Conservation (phyloP, 1,140 invertebrate genomes). For the Pristionchus pacificus region DNA sequence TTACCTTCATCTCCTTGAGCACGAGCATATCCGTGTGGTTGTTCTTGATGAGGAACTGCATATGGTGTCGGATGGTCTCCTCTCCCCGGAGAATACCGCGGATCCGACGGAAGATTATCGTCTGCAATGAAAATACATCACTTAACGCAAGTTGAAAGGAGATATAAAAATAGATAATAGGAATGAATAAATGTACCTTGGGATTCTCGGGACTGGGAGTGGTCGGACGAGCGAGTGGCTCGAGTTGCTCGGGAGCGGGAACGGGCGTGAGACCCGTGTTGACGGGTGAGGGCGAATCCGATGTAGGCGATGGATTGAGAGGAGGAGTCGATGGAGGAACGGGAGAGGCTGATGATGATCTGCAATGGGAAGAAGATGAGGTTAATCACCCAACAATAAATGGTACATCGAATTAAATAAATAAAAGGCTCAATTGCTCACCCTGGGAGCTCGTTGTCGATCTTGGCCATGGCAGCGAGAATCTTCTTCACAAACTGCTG, state of each 20-base stretch:
- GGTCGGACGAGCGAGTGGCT: no score
- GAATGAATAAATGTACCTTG: slow-evolving; percentile 4
- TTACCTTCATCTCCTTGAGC: slow-evolving; percentile 66
- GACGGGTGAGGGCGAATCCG: no score
- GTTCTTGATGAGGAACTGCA: slow-evolving; percentile 94
- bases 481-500: slow-evolving; percentile 91
- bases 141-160: slow-evolving; percentile 1
- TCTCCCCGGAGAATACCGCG: slow-evolving; percentile 81
- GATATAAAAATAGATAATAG: not conserved
- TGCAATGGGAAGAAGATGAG: no score
- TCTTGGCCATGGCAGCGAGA: slow-evolving; percentile 71
- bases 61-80: slow-evolving; percentile 86
- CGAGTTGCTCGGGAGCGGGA: no score
- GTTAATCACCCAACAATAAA: no score
- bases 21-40: slow-evolving; percentile 96
- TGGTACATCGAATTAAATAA: no score
- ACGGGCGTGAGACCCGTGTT: no score
- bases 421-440: no score
- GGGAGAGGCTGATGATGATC: no score
- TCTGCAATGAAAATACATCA: not conserved
- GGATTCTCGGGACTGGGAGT: no score
- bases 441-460: slow-evolving; percentile 8
- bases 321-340: no score
- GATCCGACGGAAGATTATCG: not conserved
- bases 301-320: no score